These are phyloP conservation scores for Eulemur albifrons DNA, from an alignment of 2,797 vertebrate species.

Conservation along the genomic window DNA sequence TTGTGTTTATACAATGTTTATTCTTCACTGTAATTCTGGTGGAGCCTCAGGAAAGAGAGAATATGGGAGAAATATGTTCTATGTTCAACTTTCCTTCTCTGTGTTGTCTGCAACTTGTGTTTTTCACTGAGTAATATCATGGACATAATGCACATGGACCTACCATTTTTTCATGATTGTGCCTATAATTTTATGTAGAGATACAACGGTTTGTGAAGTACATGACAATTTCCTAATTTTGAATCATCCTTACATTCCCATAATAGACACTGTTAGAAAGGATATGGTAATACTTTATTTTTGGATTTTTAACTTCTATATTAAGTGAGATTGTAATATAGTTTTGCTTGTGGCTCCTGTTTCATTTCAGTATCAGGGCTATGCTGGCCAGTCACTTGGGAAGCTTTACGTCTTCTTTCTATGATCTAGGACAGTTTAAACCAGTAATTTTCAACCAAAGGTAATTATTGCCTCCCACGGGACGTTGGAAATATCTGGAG, in stretches of 20 bases:
- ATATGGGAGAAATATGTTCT: neutral
- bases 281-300: neutral
- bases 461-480: neutral
- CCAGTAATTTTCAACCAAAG: neutral
- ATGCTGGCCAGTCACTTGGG: neutral
- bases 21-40: neutral
- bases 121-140: neutral
- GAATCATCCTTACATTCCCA: neutral
- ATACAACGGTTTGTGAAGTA: neutral
- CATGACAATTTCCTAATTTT: constrained; percentile 5
- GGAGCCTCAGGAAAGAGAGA: neutral
- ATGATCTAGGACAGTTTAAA: neutral
- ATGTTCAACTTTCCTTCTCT: neutral
- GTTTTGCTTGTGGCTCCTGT: neutral
- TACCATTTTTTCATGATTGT: neutral
- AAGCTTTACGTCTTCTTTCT: neutral
- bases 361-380: neutral
- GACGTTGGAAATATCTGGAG: neutral
- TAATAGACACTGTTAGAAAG: neutral
- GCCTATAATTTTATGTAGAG: neutral
- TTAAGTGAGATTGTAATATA: neutral
- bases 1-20: neutral
- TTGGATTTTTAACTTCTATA: neutral
- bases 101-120: neutral
- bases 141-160: neutral